Percentiles rank a stretch among this genome's conserved stretches.
phyloP scores from a whole-genome alignment of 92 coral and sea anemone genomes.

The Ricordea florida region DNA sequence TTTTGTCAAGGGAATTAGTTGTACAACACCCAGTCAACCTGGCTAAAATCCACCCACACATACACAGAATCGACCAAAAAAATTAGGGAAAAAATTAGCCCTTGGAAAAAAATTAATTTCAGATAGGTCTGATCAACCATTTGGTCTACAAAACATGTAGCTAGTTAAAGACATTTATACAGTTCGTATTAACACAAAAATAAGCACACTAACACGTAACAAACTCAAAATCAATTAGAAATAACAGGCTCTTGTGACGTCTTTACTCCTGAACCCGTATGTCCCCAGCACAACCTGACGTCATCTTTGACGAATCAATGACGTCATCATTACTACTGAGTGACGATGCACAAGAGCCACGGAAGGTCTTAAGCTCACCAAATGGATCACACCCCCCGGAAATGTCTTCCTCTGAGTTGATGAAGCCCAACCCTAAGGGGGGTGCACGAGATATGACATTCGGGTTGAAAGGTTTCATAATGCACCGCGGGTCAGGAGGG shows the following conservation, averaged over 20 bases:
- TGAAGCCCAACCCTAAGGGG: conserved; percentile 57
- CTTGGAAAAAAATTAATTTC: too few species aligned
- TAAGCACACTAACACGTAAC: too few species aligned
- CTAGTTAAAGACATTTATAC: too few species aligned
- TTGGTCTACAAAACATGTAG: too few species aligned
- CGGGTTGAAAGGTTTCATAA: conserved; percentile 67
- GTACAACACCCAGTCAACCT: conserved; percentile 21
- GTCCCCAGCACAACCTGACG: conserved; percentile 42
- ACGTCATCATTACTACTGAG: conserved; percentile 66
- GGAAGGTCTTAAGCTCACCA: conserved; percentile 60
- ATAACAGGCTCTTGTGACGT: background rate
- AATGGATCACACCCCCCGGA: conserved; percentile 29
- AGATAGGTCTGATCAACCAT: too few species aligned
- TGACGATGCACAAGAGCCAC: conserved; percentile 69
- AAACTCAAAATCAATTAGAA: background rate
- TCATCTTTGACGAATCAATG: conserved; percentile 62
- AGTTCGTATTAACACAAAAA: too few species aligned
- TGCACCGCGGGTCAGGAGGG: conserved; percentile 54
- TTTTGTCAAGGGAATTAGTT: background rate
- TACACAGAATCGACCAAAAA: too few species aligned
- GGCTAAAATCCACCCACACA: too few species aligned
- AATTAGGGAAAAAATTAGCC: too few species aligned
- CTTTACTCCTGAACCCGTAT: conserved; percentile 37
- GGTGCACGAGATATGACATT: conserved; percentile 78
- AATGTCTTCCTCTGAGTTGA: conserved; percentile 36